Base-by-base conservation (phyloP, 2,888 invertebrate genomes). In the Nysson spinosus region DNA sequence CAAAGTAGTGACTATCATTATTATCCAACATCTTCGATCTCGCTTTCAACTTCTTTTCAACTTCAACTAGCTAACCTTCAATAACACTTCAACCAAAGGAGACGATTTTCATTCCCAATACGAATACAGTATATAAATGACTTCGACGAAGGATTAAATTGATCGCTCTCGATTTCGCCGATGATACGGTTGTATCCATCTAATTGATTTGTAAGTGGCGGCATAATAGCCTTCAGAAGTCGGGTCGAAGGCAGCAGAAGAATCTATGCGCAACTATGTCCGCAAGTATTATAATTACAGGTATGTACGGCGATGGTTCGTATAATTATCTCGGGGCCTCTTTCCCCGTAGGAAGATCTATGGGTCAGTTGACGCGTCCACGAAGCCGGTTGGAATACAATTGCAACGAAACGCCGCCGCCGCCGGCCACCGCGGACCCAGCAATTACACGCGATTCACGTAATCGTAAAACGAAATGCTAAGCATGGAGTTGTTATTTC, bases 401-500 rank as follows among this genome's bases (percentile, higher is more conserved):
- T 75, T 60, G 75, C 51, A 67, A 63, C 72, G 57, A 61, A 74
- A 65, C 70, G 42, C 67, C 66, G 47, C 64, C 70, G 42, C 67
- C 66, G 47, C 40, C 47, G 44, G 43, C 54, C 57, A 71, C 57
- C 52, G 32, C 65, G 47, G 40, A 63, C 50, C 70, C 71, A 65
- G 79, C 78, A 81, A 82, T 83, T 82, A 81, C 72, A 79, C 74
- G 73, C 78, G 77, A 81, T 80, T 79, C 83, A 80, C 82, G 80
- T 82, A 83, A 82, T 82, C 80, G 83, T 80, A 81, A 82, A 83
- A 81, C 78, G 79, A 72, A 69, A 77, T 71, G 71, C 75, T 73
- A 75, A 78, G 72, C 75, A 76, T 64, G 64, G 70, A 72, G 64
- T 61, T 62, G 69, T 68, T 64, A 68, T 69, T 67, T 60, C 69